These are phyloP conservation scores for Picus viridis DNA, from an alignment of 2,797 vertebrate genomes.

Conservation along the genomic window DNA sequence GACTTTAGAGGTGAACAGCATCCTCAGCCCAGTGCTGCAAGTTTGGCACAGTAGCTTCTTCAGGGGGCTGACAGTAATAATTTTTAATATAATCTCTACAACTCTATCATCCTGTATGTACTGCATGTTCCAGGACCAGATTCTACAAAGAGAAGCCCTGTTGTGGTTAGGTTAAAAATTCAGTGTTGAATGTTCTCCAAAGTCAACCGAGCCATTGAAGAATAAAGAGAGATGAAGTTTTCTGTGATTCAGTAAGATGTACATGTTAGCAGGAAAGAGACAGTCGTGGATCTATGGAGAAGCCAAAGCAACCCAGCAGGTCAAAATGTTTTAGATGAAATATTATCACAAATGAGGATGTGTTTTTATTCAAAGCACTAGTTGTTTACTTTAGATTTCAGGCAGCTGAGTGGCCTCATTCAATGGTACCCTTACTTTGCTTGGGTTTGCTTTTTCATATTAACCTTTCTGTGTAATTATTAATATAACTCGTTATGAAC, in stretches of 20 bases:
- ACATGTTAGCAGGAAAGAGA: constrained; percentile 32
- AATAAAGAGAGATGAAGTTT: constrained; percentile 23
- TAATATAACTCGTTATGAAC: constrained; percentile 55
- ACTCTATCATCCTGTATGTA: not conserved
- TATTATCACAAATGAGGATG: constrained; percentile 57
- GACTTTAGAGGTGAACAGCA: not conserved
- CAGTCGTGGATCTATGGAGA: constrained; percentile 29
- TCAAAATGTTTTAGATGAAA: constrained; percentile 37
- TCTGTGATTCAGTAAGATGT: constrained; percentile 22
- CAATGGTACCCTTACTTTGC: constrained; percentile 30
- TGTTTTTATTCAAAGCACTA: constrained; percentile 68
- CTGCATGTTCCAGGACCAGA: not conserved
- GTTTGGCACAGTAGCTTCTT: not conserved
- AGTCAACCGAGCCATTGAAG: constrained; percentile 40
- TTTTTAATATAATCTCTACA: not conserved
- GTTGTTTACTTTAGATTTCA: constrained; percentile 34
- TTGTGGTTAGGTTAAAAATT: constrained; percentile 40
- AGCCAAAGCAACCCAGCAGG: constrained; percentile 24
- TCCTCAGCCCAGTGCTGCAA: not conserved
- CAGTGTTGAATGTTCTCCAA: constrained; percentile 43
- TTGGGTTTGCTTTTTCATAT: constrained; percentile 50
- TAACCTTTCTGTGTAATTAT: constrained; percentile 61
- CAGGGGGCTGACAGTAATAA: not conserved
- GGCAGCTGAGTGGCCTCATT: constrained; percentile 57
- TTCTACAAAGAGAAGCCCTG: not conserved